Percentiles rank a stretch among this genome's conserved stretches.
These are phyloP conservation scores for Argya squamiceps DNA, from an alignment of 2,797 vertebrate species.

Conservation along the genomic window DNA sequence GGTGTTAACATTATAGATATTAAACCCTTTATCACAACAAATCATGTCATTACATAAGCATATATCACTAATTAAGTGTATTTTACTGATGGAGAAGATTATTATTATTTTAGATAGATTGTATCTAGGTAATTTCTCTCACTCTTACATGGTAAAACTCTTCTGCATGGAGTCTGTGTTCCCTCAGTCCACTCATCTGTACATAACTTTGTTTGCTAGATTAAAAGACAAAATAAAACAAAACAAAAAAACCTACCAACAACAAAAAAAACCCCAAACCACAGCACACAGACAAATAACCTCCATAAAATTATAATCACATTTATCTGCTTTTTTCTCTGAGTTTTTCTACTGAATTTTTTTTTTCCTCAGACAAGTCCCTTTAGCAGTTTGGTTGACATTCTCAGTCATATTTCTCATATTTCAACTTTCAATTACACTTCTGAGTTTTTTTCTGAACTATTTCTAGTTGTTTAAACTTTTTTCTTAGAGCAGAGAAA, in stretches of 20 bases:
- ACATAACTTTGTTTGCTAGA: background rate
- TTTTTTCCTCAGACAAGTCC: background rate
- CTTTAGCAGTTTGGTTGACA: background rate
- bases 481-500: background rate
- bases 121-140: background rate
- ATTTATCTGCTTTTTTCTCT: background rate
- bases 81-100: background rate
- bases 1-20: background rate
- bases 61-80: background rate
- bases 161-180: background rate
- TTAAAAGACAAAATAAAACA: background rate
- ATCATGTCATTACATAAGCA: background rate
- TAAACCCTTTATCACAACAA: background rate
- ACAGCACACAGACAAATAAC: background rate
- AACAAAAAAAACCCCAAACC: background rate
- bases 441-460: background rate
- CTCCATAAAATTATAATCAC: background rate
- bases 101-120: background rate
- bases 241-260: background rate
- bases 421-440: background rate
- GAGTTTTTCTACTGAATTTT: background rate
- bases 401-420: background rate
- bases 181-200: background rate
- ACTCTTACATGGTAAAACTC: background rate
- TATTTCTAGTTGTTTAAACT: background rate